phyloP scores from a whole-genome alignment of 2,797 vertebrate genomes.

The Leptoclinus maculatus region DNA sequence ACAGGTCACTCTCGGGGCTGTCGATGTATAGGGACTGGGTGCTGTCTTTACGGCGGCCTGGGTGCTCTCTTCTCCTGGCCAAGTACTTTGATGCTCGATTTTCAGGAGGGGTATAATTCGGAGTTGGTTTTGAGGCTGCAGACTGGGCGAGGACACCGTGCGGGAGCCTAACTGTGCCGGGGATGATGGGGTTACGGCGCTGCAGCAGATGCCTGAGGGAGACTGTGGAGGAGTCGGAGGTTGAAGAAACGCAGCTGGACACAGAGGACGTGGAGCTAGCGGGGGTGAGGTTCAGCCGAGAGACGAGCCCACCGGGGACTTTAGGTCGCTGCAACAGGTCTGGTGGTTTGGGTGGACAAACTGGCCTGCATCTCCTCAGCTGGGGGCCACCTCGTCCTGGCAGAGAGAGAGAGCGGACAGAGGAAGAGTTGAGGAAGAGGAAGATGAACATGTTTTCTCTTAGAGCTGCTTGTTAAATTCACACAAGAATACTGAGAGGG shows the following conservation, averaged over 20 bases:
- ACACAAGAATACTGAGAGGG: slow-evolving; percentile 13
- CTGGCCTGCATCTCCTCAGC: slow-evolving; percentile 60
- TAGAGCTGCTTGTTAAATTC: neutral
- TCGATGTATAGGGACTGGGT: slow-evolving; percentile 89
- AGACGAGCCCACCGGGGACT: slow-evolving; percentile 31
- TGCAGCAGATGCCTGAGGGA: slow-evolving; percentile 82
- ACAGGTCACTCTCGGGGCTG: slow-evolving; percentile 68
- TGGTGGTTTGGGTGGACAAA: slow-evolving; percentile 58
- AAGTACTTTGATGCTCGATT: slow-evolving; percentile 30
- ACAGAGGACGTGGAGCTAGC: slow-evolving; percentile 63
- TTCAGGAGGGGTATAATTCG: slow-evolving; percentile 25
- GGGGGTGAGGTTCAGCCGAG: slow-evolving; percentile 46
- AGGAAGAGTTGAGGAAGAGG: slow-evolving; percentile 8
- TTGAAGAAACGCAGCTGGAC: slow-evolving; percentile 53
- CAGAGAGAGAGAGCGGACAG: slow-evolving; percentile 19
- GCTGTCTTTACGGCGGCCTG: slow-evolving; percentile 87
- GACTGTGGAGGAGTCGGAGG: slow-evolving; percentile 53
- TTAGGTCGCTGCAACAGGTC: slow-evolving; percentile 58
- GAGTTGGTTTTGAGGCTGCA: neutral
- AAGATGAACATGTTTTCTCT: neutral
- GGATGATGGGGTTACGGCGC: slow-evolving; percentile 89
- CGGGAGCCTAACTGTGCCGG: slow-evolving; percentile 90
- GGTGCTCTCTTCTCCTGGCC: slow-evolving; percentile 83
- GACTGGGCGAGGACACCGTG: slow-evolving; percentile 76
- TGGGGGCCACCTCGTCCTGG: slow-evolving; percentile 63